Percentiles rank a stretch among this genome's conserved stretches.
Conservation (phyloP, 2,113 vertebrate genomes). For the Ranitomeya imitator region DNA sequence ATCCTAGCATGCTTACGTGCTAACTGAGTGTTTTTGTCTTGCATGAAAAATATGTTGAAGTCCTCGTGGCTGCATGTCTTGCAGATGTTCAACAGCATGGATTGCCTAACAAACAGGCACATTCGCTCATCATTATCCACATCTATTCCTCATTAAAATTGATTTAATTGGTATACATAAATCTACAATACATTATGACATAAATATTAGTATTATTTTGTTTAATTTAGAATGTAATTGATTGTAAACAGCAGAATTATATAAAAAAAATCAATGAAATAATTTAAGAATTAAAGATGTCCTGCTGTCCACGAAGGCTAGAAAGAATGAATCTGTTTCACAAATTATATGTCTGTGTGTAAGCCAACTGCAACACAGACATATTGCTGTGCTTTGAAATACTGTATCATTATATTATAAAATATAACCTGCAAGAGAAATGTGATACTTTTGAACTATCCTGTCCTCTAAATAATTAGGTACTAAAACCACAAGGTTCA, state of each 20-base stretch:
- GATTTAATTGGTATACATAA: too few species aligned
- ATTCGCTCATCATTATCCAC: too few species aligned
- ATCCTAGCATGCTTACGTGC: too few species aligned
- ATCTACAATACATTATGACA: not conserved
- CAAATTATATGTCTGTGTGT: conserved; percentile 16
- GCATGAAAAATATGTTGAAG: too few species aligned
- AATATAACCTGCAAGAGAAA: conserved; percentile 50
- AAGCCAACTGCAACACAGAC: conserved; percentile 30
- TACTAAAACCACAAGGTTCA: conserved; percentile 47
- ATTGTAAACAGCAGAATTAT: not conserved
- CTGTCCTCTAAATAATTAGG: conserved; percentile 50
- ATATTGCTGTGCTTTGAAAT: conserved; percentile 49
- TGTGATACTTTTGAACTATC: conserved; percentile 51
- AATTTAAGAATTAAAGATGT: not conserved
- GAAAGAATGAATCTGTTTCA: conserved; percentile 17
- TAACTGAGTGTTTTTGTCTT: too few species aligned
- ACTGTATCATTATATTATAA: conserved; percentile 53
- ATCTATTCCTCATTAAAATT: too few species aligned
- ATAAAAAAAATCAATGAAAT: not conserved
- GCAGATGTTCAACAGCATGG: too few species aligned
- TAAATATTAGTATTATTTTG: not conserved
- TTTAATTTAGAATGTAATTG: not conserved
- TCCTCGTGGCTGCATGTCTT: too few species aligned
- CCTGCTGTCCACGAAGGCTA: not conserved
- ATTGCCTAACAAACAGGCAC: too few species aligned